These are phyloP conservation scores for Smithornis capensis DNA, from an alignment of 2,113 vertebrate genomes.

Conservation along the genomic window DNA sequence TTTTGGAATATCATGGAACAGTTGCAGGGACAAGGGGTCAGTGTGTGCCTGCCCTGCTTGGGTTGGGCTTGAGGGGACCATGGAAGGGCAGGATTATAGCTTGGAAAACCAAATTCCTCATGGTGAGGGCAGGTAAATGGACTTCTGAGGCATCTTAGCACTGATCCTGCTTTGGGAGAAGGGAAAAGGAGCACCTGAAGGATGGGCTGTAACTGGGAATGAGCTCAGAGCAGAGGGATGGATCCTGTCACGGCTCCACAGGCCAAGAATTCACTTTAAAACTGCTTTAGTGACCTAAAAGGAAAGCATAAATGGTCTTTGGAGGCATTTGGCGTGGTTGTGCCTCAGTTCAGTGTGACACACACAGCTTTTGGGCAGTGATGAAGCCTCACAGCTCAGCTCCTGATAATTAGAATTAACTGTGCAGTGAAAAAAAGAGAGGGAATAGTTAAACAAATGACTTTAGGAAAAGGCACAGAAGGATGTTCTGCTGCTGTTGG, in stretches of 20 bases:
- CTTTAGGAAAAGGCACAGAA: background rate
- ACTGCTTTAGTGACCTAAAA: background rate
- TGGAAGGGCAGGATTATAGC: background rate
- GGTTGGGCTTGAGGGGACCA: background rate
- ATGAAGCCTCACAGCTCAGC: background rate
- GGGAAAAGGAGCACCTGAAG: background rate
- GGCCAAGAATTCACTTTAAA: background rate
- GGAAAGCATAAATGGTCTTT: background rate
- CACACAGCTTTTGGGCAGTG: background rate
- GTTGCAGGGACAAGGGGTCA: background rate
- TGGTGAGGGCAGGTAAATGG: background rate
- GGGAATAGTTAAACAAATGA: background rate
- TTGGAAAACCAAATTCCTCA: background rate
- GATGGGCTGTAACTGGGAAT: background rate
- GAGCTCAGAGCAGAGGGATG: background rate
- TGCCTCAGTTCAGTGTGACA: background rate
- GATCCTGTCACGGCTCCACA: no score
- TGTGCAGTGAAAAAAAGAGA: background rate
- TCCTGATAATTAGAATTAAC: background rate
- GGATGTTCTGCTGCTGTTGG: background rate
- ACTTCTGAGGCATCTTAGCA: background rate
- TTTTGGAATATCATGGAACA: background rate
- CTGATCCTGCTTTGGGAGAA: background rate
- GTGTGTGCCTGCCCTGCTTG: background rate
- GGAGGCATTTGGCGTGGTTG: background rate